Base-by-base conservation (phyloP, 1,140 invertebrate species). In the Xylocopa sonorina region DNA sequence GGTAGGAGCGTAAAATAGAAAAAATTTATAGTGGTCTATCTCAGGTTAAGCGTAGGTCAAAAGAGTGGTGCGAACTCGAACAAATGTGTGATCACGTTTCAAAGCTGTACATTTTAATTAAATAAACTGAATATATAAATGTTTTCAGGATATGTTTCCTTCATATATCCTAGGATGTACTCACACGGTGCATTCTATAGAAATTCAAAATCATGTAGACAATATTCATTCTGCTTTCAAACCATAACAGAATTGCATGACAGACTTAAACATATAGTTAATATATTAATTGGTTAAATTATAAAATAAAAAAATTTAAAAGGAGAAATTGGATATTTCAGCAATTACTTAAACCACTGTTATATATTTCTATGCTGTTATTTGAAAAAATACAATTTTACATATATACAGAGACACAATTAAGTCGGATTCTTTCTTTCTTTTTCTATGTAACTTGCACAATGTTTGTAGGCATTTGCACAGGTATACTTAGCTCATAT, bases 61-160 rank as follows among this genome's bases (percentile, higher is more conserved):
- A 78, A 43, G 66, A 80, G 64, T n/a, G n/a, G n/a, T n/a, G 77
- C 48, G 18, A 84, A 78, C 66, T 84, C 48, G 85, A 88, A 88
- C 82, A 88, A 89, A 89, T 89, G 88, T 89, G 89, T 90, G 87
- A 90, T 89, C 86, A 85, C 82, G 78, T 88, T 88, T 88, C 83
- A 88, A 88, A 85, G 67, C 82, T 89, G 85, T 89, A 90, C 89
- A 90, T 90, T 90, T 90, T 89, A 89, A 90, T 89, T 88, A 89
- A 88, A 90, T 85, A 88, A 88, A 89, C 55, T 84, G 38, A 87
- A 87, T 82, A 84, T 78, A 55, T 58, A 71, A 81, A 81, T 43
- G 32, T 27, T 41, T 43, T 58, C 32, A 24, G 43, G 16, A 63
- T 53, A 74, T 64, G 24, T 64, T 64, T 66, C 53, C 34, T 41